phyloP scores from a whole-genome alignment of 1,140 invertebrate species.

The Thaumetopoea pityocampa region DNA sequence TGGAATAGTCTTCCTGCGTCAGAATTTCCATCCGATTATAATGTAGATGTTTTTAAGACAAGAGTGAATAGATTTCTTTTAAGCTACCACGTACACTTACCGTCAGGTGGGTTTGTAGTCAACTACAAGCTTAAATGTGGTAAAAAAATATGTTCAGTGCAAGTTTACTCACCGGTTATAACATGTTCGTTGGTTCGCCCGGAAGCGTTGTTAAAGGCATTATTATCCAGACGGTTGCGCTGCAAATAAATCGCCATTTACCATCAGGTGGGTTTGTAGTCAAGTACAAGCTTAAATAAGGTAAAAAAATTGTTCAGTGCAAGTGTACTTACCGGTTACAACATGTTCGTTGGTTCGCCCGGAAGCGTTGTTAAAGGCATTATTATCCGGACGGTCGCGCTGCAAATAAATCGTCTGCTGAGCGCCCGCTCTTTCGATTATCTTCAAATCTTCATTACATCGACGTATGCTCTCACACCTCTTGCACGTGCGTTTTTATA shows the following conservation, averaged over 20 bases:
- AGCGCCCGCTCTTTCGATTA: conserved; percentile 67
- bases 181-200: conserved; percentile 40
- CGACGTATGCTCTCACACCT: conserved; percentile 55
- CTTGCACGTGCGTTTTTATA: conserved; percentile 18
- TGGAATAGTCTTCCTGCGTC: no score
- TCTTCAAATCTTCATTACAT: conserved; percentile 74
- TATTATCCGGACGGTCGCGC: conserved; percentile 73
- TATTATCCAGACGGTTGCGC: conserved; percentile 72
- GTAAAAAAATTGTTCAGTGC: conserved; percentile 11
- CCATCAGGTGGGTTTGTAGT: no score
- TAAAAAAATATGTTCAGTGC: conserved; percentile 12
- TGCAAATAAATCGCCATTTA: conserved; percentile 74
- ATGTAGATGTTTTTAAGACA: no score
- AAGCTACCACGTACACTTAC: no score
- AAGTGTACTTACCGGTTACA: conserved; percentile 30
- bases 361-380: conserved; percentile 69
- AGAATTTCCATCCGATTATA: no score
- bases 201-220: conserved; percentile 69
- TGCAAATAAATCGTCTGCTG: conserved; percentile 72
- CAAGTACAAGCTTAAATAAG: background rate
- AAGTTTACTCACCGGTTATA: conserved; percentile 30
- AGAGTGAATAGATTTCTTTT: no score
- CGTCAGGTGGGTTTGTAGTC: no score
- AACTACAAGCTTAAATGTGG: no score
- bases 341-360: conserved; percentile 40